Base-by-base conservation (phyloP, 1,140 invertebrate species). In the Drosophila tristis region DNA sequence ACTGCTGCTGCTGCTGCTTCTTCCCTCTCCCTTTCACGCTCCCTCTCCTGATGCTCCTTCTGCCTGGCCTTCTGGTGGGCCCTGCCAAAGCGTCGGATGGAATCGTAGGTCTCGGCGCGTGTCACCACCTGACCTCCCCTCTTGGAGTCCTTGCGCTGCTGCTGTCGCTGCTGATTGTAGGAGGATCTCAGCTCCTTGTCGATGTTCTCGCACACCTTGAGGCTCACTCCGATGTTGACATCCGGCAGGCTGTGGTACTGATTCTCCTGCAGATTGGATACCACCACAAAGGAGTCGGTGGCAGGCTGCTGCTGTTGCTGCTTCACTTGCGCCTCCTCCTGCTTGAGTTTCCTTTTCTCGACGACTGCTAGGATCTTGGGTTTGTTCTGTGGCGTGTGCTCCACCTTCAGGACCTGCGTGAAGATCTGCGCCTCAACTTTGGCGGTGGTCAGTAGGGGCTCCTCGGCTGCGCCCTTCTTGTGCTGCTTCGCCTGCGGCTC, bases 221-320 rank as follows among this genome's bases (percentile, higher is more conserved):
- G 93, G 72, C 93, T 94, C 80, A 94, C 94, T 55, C 94, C 93
- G 35, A 95, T 94, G 50, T 94, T 94, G 31, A 95, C 94, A 90
- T 95, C 95, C 7, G 95, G 95, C 60, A 95, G 90, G 5, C 95
- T 95, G 85, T 94, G 94, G 74, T 95, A 95, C 84, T 95, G 94
- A 91, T 95, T 95, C 91, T 95, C 94, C 54, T 47, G 44, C 5
- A 90, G 74, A 78, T 90, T 90, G 35, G 82, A 73, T 58, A 91
- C 59, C 1, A 78, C 29, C 23, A 78, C 53, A 9, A 78, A 75
- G 11, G 56, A 72, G 16, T 87, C 82, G 4, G 82, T 82, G 31
- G 71, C 66, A 4, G 35, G 35, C 50, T 87, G 82, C 0, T 75
- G 70, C 25, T 81, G 56, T 9, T 50, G 29, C 42, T 62, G 59